These are phyloP conservation scores for Gymnocypris eckloni DNA, from an alignment of 2,797 vertebrate species.

Conservation along the genomic window DNA sequence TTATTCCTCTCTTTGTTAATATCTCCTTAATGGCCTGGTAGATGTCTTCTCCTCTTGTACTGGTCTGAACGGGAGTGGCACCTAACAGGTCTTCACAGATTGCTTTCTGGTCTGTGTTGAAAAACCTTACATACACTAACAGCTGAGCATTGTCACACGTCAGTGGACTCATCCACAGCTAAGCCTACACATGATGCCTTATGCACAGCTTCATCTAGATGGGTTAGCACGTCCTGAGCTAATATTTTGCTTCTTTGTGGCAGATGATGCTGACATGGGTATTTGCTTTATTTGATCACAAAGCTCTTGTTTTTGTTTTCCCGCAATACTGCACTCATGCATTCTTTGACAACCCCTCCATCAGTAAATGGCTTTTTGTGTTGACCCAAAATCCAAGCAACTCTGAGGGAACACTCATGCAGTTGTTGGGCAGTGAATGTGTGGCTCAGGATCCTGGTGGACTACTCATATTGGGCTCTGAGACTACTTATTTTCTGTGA, in stretches of 20 bases:
- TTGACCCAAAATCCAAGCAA: conserved; percentile 41
- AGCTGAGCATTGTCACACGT: conserved; percentile 51
- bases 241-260: conserved; percentile 42
- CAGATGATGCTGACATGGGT: neutral
- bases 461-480: conserved; percentile 27
- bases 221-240: conserved; percentile 41
- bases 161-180: conserved; percentile 51
- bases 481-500: neutral
- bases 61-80: conserved; percentile 35
- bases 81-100: conserved; percentile 35
- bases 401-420: conserved; percentile 5
- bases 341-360: conserved; percentile 46
- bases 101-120: conserved; percentile 45
- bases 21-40: conserved; percentile 46
- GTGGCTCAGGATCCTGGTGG: conserved; percentile 27
- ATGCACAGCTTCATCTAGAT: conserved; percentile 47
- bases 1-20: conserved; percentile 20
- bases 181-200: conserved; percentile 46
- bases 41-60: conserved; percentile 47
- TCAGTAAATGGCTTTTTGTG: conserved; percentile 52
- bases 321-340: neutral
- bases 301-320: no score
- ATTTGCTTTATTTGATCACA: no score
- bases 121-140: conserved; percentile 43
- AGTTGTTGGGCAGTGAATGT: neutral